Percentiles rank a stretch among this genome's conserved stretches.
Evolutionary conservation across 2,113 vertebrate species (phyloP).

Genomic region (Ciconia maguari): DNA sequence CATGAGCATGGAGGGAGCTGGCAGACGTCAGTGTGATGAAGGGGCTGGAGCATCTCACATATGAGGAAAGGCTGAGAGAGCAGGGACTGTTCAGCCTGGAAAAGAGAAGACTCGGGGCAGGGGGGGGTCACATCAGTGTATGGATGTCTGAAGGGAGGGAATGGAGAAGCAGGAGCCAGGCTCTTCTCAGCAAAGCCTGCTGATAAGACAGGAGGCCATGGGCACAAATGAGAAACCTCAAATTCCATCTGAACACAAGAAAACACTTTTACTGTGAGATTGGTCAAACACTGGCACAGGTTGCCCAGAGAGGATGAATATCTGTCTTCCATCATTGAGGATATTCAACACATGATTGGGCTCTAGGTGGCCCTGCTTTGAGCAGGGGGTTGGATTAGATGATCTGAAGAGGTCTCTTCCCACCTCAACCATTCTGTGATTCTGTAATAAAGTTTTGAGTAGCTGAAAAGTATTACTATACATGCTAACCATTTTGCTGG

Average conservation of each 20-base stretch:
- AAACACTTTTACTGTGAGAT: background rate
- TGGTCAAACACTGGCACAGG: background rate
- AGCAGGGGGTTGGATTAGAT: background rate
- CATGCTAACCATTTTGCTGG: background rate
- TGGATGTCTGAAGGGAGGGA: background rate
- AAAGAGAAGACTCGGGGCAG: background rate
- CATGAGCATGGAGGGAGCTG: background rate
- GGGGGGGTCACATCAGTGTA: rapidly evolving
- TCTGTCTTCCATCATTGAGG: background rate
- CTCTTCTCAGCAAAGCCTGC: background rate
- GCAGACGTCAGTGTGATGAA: no score
- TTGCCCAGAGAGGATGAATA: background rate
- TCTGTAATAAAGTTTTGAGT: background rate
- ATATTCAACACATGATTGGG: background rate
- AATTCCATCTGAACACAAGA: background rate
- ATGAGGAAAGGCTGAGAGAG: background rate
- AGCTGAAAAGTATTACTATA: background rate
- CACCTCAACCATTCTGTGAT: background rate
- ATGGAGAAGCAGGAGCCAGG: background rate
- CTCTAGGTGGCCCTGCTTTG: background rate
- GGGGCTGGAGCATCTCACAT: background rate
- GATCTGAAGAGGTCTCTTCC: background rate
- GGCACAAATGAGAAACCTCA: background rate
- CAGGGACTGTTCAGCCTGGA: background rate
- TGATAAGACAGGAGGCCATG: background rate